phyloP scores from a whole-genome alignment of 2,888 invertebrate species.

The Folsomia manolachei region DNA sequence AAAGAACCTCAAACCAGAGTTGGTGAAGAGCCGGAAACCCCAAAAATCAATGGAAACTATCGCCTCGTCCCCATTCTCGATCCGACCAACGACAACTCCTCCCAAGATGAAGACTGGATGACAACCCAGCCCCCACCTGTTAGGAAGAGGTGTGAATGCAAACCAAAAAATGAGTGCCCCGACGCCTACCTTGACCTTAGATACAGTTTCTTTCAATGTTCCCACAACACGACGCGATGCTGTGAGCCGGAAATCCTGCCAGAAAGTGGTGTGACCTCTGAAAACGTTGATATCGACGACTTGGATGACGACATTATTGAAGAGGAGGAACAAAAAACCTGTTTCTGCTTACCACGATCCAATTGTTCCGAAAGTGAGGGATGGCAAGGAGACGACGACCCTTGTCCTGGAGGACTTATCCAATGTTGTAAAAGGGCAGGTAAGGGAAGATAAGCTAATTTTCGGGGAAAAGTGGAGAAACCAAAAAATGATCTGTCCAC shows the following conservation, averaged over 20 bases:
- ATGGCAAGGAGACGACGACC: constrained; percentile 19
- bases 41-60: neutral
- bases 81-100: neutral
- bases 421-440: constrained; percentile 38
- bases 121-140: neutral
- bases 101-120: neutral
- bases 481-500: neutral
- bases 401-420: constrained; percentile 38
- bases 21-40: neutral
- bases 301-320: constrained; percentile 5
- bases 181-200: neutral
- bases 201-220: neutral
- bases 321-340: constrained; percentile 18
- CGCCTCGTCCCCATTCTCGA: neutral
- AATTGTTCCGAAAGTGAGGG: constrained; percentile 18
- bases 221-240: neutral
- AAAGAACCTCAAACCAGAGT: neutral
- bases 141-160: neutral
- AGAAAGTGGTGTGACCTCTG: neutral
- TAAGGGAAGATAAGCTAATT: neutral
- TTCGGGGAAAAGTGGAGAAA: too few relatives aligned
- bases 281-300: constrained; percentile 1
- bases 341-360: constrained; percentile 32
- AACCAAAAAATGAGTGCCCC: neutral
- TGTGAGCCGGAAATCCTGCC: neutral